phyloP scores from a whole-genome alignment of 1,140 invertebrate species.

The Paralvinella palmiformis region DNA sequence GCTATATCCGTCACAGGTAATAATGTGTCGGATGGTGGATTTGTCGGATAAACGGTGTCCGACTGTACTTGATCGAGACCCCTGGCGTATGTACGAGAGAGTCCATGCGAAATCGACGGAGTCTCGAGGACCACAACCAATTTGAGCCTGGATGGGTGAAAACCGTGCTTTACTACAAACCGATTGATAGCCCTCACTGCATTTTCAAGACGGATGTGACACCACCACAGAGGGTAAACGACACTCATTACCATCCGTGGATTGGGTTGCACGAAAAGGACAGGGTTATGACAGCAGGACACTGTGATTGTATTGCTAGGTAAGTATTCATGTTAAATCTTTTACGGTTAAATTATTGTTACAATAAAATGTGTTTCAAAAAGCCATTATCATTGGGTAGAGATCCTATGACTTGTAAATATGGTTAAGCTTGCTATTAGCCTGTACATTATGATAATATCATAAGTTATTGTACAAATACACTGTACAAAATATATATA shows the following conservation, averaged over 20 bases:
- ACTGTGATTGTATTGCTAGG: slow-evolving; percentile 7
- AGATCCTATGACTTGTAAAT: no score
- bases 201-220: background rate
- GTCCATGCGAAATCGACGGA: background rate
- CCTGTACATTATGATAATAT: no score
- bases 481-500: background rate
- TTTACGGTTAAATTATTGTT: background rate
- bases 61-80: background rate
- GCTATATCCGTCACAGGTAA: no score
- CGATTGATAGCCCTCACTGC: slow-evolving; percentile 4
- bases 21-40: background rate
- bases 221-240: background rate
- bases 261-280: background rate
- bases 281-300: background rate
- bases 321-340: background rate
- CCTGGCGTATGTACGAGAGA: background rate
- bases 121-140: background rate
- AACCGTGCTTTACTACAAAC: slow-evolving; percentile 4
- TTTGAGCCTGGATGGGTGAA: background rate
- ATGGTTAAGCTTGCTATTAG: no score
- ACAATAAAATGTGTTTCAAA: background rate
- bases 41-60: background rate
- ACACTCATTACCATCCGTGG: background rate
- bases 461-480: no score
- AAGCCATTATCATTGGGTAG: background rate